Percentiles rank a stretch among this genome's conserved stretches.
phyloP scores from a whole-genome alignment of 2,113 vertebrate species.

The Tilapia sparmanii region DNA sequence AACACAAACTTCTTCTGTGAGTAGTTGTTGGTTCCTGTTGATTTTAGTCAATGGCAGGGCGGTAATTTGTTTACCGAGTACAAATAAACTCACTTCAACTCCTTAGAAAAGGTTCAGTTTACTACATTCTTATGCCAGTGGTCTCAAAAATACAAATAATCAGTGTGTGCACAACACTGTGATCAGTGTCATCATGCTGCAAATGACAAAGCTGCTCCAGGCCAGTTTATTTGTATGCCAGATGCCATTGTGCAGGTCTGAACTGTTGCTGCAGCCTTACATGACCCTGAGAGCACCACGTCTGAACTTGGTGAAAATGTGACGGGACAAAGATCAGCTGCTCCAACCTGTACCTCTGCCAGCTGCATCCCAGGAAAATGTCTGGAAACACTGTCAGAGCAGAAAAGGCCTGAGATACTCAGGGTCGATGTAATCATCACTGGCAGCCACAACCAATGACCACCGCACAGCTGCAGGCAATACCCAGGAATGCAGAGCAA shows the following conservation, averaged over 20 bases:
- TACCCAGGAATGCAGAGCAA: fast-evolving
- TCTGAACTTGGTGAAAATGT: background rate
- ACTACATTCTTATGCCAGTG: background rate
- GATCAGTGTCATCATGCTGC: background rate
- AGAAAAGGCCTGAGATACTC: fast-evolving
- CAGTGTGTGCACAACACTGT: background rate
- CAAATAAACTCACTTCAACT: fast-evolving
- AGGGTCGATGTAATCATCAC: background rate
- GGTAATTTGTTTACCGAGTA: fast-evolving
- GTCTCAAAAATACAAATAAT: background rate
- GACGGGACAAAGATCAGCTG: background rate
- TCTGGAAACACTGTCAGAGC: background rate
- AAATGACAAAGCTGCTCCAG: background rate
- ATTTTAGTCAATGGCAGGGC: background rate
- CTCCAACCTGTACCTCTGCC: background rate
- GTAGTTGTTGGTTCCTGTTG: background rate
- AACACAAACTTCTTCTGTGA: background rate
- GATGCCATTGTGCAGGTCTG: fast-evolving
- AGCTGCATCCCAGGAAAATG: background rate
- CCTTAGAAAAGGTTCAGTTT: background rate
- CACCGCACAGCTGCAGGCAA: background rate
- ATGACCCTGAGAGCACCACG: fast-evolving
- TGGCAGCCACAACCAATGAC: background rate
- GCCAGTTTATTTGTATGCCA: background rate
- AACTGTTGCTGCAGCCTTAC: background rate